phyloP scores from a whole-genome alignment of 2,113 vertebrate genomes.

The Atrichornis clamosus region DNA sequence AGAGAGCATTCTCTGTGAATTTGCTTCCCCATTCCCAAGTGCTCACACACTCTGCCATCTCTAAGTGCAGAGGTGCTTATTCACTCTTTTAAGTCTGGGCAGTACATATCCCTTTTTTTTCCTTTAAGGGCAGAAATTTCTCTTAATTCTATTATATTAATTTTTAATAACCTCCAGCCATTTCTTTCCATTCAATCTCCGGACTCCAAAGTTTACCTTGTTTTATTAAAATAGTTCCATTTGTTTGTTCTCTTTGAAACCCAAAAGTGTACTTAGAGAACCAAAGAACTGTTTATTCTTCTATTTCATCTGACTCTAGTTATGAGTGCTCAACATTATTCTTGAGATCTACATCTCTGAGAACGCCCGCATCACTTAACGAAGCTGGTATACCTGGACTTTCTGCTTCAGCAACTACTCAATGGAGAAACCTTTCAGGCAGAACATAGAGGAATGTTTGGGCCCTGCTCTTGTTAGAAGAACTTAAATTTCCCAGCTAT shows the following conservation, averaged over 20 bases:
- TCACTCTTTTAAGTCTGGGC: background rate
- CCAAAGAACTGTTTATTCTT: background rate
- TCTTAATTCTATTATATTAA: background rate
- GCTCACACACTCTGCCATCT: background rate
- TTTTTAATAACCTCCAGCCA: background rate
- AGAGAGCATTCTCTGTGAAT: background rate
- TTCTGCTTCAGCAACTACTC: background rate
- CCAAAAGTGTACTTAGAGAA: background rate
- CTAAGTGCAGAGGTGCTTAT: background rate
- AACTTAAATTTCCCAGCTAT: background rate
- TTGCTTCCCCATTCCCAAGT: background rate
- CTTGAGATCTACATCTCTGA: background rate
- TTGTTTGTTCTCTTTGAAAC: background rate
- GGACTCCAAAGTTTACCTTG: background rate
- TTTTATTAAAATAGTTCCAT: background rate
- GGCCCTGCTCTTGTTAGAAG: background rate
- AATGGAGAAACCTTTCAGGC: background rate
- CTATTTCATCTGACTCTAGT: background rate
- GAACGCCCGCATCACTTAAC: background rate
- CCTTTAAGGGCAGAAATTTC: background rate
- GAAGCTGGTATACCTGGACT: background rate
- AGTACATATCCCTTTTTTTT: background rate
- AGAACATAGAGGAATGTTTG: background rate
- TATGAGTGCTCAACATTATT: background rate
- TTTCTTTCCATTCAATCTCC: background rate